Percentiles rank a stretch among this genome's conserved stretches.
Conservation (phyloP, 64 coral and sea anemone species). For the Astreopora myriophthalma region DNA sequence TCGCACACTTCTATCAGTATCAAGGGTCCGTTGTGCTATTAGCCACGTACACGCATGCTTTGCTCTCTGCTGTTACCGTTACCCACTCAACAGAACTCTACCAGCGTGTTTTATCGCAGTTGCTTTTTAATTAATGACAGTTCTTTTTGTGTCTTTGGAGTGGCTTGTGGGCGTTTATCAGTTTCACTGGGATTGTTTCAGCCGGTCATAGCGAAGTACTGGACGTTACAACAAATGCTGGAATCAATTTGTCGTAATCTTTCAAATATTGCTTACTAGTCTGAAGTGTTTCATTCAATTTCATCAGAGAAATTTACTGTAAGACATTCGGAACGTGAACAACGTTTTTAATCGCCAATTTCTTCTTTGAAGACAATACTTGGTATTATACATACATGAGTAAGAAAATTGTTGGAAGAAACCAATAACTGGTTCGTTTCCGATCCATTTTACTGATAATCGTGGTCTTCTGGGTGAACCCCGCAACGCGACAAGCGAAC, state of each 20-base stretch:
- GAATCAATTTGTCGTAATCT: too few relatives aligned
- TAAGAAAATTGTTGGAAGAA: neutral
- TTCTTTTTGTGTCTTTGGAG: neutral
- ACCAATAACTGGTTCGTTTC: too few relatives aligned
- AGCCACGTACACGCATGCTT: neutral
- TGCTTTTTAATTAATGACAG: neutral
- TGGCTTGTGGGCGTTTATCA: neutral
- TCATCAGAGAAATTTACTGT: too few relatives aligned
- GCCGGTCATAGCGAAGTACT: neutral
- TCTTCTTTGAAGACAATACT: too few relatives aligned
- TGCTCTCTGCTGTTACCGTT: neutral
- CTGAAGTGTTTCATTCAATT: too few relatives aligned
- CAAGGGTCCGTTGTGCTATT: neutral
- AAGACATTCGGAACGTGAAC: too few relatives aligned
- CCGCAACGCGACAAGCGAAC: neutral
- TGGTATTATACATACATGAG: too few relatives aligned
- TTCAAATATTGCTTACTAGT: too few relatives aligned
- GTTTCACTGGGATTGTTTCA: neutral
- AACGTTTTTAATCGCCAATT: too few relatives aligned
- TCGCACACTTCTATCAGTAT: neutral
- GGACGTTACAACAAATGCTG: too few relatives aligned
- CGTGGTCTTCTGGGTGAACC: neutral
- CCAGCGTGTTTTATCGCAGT: neutral
- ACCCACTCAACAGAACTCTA: neutral
- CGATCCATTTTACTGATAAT: too few relatives aligned